Conservation (phyloP, 2,113 vertebrate species). For the Caretta caretta region DNA sequence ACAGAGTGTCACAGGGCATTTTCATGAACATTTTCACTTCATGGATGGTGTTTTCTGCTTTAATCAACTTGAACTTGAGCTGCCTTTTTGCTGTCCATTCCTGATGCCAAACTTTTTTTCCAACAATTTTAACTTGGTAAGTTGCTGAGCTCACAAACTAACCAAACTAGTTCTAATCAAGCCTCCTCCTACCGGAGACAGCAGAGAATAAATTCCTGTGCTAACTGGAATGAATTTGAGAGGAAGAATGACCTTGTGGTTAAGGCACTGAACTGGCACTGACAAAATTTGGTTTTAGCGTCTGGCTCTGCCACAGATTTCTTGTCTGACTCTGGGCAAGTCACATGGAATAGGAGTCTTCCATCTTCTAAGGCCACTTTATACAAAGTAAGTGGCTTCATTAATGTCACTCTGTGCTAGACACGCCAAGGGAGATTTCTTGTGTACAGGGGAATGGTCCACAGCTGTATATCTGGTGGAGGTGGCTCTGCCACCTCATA, state of each 20-base stretch:
- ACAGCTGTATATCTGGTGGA: too few relatives aligned
- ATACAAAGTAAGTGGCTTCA: background rate
- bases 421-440: too few relatives aligned
- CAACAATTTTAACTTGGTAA: background rate
- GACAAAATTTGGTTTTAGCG: accelerated
- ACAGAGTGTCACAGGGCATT: accelerated
- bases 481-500: background rate
- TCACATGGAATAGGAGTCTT: background rate
- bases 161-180: background rate
- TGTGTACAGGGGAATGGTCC: too few relatives aligned
- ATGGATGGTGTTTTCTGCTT: background rate
- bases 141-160: background rate
- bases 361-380: background rate
- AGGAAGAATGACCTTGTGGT: accelerated
- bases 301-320: background rate
- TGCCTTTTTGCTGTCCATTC: background rate
- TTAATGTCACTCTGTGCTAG: too few relatives aligned
- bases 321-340: accelerated
- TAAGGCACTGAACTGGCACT: background rate
- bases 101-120: background rate
- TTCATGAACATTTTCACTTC: background rate
- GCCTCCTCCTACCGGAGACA: background rate
- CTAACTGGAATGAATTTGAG: background rate
- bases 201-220: background rate
- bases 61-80: background rate